Percentiles rank a stretch among this genome's conserved stretches.
Evolutionary conservation across 2,113 vertebrate species (phyloP).

Genomic region (Hemibagrus wyckioides): DNA sequence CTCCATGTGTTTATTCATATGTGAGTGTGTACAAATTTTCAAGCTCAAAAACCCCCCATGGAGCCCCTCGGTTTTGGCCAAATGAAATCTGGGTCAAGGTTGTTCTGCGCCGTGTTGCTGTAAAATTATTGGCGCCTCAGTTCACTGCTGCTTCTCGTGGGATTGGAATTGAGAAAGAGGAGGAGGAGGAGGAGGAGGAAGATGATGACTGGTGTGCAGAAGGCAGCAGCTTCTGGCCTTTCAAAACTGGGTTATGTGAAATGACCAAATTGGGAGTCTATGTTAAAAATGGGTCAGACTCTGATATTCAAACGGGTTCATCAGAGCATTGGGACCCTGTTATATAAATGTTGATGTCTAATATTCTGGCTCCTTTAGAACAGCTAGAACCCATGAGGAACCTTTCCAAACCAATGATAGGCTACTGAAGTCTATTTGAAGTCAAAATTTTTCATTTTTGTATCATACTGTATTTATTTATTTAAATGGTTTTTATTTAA

Average conservation of each 20-base stretch:
- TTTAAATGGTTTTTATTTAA: not conserved
- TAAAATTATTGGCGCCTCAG: slow-evolving; percentile 17
- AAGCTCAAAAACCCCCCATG: not conserved
- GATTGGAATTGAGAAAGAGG: not conserved
- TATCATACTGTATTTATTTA: not conserved
- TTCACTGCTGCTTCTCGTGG: slow-evolving; percentile 19
- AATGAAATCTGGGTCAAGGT: slow-evolving; percentile 70
- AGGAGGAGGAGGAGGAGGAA: not conserved
- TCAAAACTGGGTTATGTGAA: slow-evolving; percentile 42
- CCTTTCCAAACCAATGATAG: not conserved
- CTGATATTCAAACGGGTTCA: not conserved
- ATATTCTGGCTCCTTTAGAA: not conserved
- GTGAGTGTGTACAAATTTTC: not conserved
- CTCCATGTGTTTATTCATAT: not conserved
- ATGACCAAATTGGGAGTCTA: slow-evolving; percentile 9
- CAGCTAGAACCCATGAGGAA: too few relatives aligned
- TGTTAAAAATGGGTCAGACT: slow-evolving; percentile 23
- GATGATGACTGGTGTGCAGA: slow-evolving; percentile 21
- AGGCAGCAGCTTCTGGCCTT: slow-evolving; percentile 15
- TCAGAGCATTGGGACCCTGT: not conserved
- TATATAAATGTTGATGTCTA: not conserved
- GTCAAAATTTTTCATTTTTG: not conserved
- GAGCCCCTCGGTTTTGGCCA: slow-evolving; percentile 22
- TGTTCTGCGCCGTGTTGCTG: slow-evolving; percentile 13
- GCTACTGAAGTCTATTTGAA: not conserved